These are phyloP conservation scores for Ladona fulva DNA, from an alignment of 1,140 invertebrate genomes.

Conservation along the genomic window DNA sequence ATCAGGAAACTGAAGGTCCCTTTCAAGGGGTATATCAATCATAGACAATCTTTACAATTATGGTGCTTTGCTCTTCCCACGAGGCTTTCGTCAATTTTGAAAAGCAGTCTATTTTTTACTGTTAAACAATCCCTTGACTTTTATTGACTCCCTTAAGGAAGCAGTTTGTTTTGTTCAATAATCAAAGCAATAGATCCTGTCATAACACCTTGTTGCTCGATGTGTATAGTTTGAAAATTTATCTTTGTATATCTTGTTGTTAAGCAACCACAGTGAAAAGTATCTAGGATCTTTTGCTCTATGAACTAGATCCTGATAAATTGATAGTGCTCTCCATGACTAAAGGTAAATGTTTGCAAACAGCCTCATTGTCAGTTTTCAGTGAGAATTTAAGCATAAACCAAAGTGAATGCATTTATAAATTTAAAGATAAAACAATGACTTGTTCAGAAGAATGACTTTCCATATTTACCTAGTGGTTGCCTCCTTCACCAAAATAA, in stretches of 20 bases:
- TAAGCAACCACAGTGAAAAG: too few species aligned
- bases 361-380: neutral
- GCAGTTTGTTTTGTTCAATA: too few species aligned
- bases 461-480: neutral
- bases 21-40: neutral
- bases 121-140: neutral
- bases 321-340: neutral
- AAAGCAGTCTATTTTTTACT: neutral
- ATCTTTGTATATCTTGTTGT: too few species aligned
- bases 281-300: too few species aligned
- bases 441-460: neutral
- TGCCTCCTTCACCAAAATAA: neutral
- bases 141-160: too few species aligned
- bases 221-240: too few species aligned
- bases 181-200: too few species aligned
- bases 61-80: neutral
- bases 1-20: slow-evolving; percentile 7
- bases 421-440: neutral
- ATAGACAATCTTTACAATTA: neutral
- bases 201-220: too few species aligned
- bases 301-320: too few species aligned
- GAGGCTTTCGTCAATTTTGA: neutral
- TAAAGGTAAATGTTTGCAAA: neutral
- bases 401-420: neutral
- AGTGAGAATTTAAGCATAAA: neutral